Percentiles rank a stretch among this genome's conserved stretches.
phyloP scores from a whole-genome alignment of 2,113 vertebrate species.

The Ceyx margarethae region DNA sequence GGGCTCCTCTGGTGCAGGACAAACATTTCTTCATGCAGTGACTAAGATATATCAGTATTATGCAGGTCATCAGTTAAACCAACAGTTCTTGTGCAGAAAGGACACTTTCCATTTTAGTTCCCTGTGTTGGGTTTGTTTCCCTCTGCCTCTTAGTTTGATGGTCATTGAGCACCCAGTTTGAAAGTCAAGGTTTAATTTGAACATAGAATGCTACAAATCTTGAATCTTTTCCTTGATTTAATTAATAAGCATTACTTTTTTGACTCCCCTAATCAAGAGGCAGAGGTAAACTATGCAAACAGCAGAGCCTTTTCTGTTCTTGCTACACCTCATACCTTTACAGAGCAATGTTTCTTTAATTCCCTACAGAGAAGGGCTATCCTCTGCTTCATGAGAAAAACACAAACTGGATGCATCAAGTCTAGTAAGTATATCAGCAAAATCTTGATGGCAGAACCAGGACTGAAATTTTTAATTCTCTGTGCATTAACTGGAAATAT shows the following conservation, averaged over 20 bases:
- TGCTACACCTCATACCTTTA: not conserved
- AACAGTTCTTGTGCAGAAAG: not conserved
- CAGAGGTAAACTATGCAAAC: fast-evolving
- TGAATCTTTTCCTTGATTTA: not conserved
- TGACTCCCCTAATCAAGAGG: not conserved
- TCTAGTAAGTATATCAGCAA: not conserved
- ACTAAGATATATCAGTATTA: not conserved
- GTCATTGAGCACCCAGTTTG: not conserved
- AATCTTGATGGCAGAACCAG: not conserved
- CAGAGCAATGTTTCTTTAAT: not conserved
- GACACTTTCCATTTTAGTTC: not conserved
- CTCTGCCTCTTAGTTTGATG: not conserved
- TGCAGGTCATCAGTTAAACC: not conserved
- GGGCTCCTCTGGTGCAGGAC: not conserved
- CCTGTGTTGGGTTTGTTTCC: not conserved
- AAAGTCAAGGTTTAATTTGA: not conserved
- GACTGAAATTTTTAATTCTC: not conserved
- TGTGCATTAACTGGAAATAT: not conserved
- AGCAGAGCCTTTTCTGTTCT: not conserved
- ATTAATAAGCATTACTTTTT: not conserved
- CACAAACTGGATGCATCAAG: not conserved
- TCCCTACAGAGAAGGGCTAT: not conserved
- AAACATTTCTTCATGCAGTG: not conserved
- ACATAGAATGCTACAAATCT: not conserved
- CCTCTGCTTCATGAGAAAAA: not conserved